Percentiles rank a stretch among this genome's conserved stretches.
Evolutionary conservation across 2,888 invertebrate genomes (phyloP).

Genomic region (Sarcophaga subvicina): DNA sequence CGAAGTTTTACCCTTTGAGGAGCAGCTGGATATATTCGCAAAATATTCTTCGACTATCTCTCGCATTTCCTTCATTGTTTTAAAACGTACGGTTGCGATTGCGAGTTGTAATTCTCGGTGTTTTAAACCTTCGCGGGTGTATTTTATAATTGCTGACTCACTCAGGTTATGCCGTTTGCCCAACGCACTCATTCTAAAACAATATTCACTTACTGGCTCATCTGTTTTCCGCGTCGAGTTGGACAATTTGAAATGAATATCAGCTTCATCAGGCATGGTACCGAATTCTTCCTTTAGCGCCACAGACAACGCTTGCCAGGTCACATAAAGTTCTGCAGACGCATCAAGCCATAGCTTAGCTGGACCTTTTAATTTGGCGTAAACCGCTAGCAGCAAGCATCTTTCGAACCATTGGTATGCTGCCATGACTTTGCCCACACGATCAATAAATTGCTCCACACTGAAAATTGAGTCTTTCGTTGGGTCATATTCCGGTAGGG

Average conservation of each 20-base stretch:
- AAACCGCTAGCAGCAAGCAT: no score
- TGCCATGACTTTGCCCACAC: no score
- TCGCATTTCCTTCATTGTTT: conserved; percentile 35
- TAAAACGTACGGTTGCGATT: conserved; percentile 36
- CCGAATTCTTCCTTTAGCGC: not conserved
- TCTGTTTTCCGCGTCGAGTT: conserved; percentile 14
- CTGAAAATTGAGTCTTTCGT: no score
- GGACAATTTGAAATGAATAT: conserved; percentile 48
- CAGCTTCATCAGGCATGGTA: conserved; percentile 27
- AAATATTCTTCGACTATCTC: no score
- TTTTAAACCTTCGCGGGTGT: conserved; percentile 48
- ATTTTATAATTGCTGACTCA: conserved; percentile 50
- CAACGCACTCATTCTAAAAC: no score
- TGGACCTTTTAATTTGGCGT: conserved; percentile 41
- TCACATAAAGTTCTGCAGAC: conserved; percentile 1
- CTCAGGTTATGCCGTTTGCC: conserved; percentile 43
- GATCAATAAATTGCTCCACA: no score
- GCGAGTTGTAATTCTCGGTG: conserved; percentile 50
- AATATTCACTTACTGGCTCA: conserved; percentile 44
- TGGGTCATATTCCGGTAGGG: no score
- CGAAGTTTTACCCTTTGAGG: no score
- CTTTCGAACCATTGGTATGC: no score
- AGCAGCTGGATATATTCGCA: no score
- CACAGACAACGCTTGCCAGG: no score
- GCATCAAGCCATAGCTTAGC: conserved; percentile 49